Conservation (phyloP, 2,797 vertebrate species). For the Carduelis carduelis region DNA sequence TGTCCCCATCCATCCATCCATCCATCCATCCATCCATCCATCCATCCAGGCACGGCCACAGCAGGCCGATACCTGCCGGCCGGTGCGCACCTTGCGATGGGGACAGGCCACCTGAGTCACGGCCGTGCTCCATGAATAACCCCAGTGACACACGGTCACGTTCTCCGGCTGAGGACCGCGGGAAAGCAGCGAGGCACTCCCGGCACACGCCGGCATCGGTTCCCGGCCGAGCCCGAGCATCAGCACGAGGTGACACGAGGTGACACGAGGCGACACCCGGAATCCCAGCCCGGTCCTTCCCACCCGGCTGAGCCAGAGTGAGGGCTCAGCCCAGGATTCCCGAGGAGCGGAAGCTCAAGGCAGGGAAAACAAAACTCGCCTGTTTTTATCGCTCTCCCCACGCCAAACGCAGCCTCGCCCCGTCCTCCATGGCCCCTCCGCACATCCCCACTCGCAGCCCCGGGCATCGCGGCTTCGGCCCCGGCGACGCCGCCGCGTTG, state of each 20-base stretch:
- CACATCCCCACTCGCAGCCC: background rate
- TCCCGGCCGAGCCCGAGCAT: accelerated
- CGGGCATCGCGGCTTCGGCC: background rate
- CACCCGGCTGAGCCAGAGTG: background rate
- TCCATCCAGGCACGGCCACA: background rate
- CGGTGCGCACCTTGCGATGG: background rate
- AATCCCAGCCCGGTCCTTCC: background rate
- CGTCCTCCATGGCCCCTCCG: background rate
- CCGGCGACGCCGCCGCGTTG: background rate
- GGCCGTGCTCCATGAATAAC: background rate
- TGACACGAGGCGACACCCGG: background rate
- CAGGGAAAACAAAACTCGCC: background rate
- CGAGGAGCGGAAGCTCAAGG: accelerated
- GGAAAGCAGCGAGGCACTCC: background rate
- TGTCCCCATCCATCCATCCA: background rate
- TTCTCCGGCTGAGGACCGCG: background rate
- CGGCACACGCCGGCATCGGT: background rate
- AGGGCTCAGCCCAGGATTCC: background rate
- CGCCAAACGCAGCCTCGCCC: background rate
- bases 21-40: background rate
- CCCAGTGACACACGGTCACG: background rate
- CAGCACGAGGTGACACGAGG: background rate
- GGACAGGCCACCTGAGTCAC: background rate
- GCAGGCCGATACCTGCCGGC: background rate
- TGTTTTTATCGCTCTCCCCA: background rate